These are phyloP conservation scores for Lagenorhynchus albirostris DNA, from an alignment of 2,113 vertebrate species.

Conservation along the genomic window DNA sequence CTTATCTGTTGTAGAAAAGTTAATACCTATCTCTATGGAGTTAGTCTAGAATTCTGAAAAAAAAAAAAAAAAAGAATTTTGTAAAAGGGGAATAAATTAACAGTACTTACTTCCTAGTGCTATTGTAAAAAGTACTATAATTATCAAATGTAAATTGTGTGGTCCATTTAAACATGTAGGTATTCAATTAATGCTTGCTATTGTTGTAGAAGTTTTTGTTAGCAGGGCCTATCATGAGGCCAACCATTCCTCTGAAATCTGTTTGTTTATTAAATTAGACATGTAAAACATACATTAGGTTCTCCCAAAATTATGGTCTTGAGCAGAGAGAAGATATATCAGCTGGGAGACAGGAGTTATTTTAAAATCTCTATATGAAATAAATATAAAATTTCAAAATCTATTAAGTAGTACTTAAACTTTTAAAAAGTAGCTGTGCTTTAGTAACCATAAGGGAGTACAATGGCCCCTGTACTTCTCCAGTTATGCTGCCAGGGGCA, in stretches of 20 bases:
- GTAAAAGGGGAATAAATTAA: not conserved
- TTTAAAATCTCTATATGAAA: not conserved
- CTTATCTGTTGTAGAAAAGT: not conserved
- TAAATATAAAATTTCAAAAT: not conserved
- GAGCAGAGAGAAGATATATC: not conserved
- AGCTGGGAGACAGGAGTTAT: not conserved
- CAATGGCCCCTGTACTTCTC: not conserved
- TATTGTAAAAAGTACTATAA: not conserved
- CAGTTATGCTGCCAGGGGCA: not conserved
- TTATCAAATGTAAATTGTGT: not conserved
- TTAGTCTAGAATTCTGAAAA: not conserved
- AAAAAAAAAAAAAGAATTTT: not conserved
- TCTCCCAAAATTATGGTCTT: not conserved
- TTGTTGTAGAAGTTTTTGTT: not conserved
- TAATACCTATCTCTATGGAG: not conserved
- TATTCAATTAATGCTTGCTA: not conserved
- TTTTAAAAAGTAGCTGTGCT: not conserved
- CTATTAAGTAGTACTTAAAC: not conserved
- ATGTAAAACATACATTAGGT: not conserved
- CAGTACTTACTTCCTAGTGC: not conserved
- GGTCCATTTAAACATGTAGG: not conserved
- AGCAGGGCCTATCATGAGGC: not conserved
- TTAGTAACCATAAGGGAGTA: not conserved
- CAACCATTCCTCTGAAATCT: not conserved
- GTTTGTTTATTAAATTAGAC: not conserved